Evolutionary conservation across 2,888 invertebrate species (phyloP), one percentile per base, ranked within the genome.

Genomic region (Camptogramma bilineatum): DNA sequence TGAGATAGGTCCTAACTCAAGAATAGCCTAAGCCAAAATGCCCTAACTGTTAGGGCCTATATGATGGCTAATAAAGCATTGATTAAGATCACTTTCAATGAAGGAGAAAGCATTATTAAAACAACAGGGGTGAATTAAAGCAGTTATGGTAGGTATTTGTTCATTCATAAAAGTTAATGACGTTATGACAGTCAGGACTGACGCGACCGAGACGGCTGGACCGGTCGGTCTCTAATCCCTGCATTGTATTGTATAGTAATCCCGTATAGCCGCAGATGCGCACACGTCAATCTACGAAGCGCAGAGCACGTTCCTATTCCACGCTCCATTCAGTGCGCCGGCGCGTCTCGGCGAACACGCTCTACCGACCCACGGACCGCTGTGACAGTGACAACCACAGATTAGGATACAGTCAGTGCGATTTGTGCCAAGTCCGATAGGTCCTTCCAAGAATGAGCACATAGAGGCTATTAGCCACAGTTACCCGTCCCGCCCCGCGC

Each of bases 381-480:
- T 34, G 47, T 19, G 5, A 52, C 42, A 53, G 31, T 54, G 4
- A 19, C 17, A 19, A 17, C 39, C 47, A 53, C 61, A 61, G 54
- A 42, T 54, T 47, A 51, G 31, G 16, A 31, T 59, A 24, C 21
- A 52, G 52, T 34, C 19, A 56, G 48, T 48, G 19, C 13, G n/a
- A 31, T 39, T 48, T 48, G 53, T 53, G 53, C 48, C 42, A 60
- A 53, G 52, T 47, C 24, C 70, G 63, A 57, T 44, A 62, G 47
- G 42, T 61, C 44, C 81, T 86, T 82, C 84, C 81, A 69, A 77
- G 83, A 84, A 90, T 91, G 91, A 74, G 72, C 79, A 81, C 86
- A 86, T 89, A 88, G 76, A 70, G 70, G 66, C 79, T 83, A 81
- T 83, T 83, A 81, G 73, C 62, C 72, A 73, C 67, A 73, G 68